These are phyloP conservation scores for Tanytarsus gracilentus DNA, from an alignment of 2,888 invertebrate species.

Conservation along the genomic window DNA sequence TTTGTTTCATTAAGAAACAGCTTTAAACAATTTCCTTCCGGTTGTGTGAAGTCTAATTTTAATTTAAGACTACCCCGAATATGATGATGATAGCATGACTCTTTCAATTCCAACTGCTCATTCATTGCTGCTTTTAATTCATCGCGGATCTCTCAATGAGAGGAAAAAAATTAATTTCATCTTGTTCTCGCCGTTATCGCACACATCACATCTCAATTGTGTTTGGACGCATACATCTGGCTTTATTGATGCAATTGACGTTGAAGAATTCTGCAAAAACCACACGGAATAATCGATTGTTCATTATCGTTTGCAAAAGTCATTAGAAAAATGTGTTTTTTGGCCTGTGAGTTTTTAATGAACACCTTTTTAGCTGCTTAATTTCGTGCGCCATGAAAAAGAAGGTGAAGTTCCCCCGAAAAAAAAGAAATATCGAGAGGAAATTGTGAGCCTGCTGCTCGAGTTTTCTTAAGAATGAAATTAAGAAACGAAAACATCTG, in stretches of 20 bases:
- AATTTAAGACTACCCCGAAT: not conserved
- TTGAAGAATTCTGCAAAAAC: not conserved
- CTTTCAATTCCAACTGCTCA: not conserved
- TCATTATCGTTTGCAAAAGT: conserved; percentile 17
- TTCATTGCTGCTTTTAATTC: not conserved
- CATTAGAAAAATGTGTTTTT: conserved; percentile 24
- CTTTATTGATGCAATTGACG: not conserved
- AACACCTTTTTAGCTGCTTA: conserved; percentile 18
- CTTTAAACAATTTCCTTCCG: conserved; percentile 28
- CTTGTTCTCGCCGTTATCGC: not conserved
- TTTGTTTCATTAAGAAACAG: conserved; percentile 24
- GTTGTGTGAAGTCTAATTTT: not conserved
- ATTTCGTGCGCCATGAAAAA: conserved; percentile 20
- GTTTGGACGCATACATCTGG: not conserved
- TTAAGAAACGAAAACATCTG: conserved; percentile 23
- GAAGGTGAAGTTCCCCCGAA: no score
- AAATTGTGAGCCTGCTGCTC: conserved; percentile 5
- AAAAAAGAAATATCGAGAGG: conserved; percentile 11
- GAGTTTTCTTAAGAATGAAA: conserved; percentile 21
- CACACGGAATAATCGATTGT: not conserved
- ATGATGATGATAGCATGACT: not conserved
- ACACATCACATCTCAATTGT: not conserved
- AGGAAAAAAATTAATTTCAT: no score
- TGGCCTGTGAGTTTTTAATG: conserved; percentile 9
- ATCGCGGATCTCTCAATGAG: no score